Evolutionary conservation across 2,888 invertebrate species (phyloP).

Genomic region (Pristionchus arcanus): DNA sequence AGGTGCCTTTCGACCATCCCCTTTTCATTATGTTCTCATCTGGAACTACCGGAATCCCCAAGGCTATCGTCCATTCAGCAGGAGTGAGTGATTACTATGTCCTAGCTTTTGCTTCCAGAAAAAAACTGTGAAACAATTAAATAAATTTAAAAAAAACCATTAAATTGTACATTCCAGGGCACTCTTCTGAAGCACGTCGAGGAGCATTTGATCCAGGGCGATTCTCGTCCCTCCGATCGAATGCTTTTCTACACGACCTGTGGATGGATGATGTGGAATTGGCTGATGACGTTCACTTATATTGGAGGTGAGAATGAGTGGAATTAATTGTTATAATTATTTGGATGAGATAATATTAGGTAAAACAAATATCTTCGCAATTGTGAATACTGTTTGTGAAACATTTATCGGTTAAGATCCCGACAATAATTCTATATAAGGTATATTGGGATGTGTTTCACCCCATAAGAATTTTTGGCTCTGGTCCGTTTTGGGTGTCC

Average conservation of each 20-base stretch:
- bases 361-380: too few species aligned
- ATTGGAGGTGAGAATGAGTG: constrained; percentile 80
- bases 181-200: constrained; percentile 83
- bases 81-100: constrained; percentile 80
- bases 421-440: too few species aligned
- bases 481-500: too few species aligned
- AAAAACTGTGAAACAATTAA: too few species aligned
- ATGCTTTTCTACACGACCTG: constrained; percentile 83
- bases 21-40: constrained; percentile 83
- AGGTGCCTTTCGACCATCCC: constrained; percentile 83
- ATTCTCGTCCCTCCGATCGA: constrained; percentile 81
- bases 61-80: constrained; percentile 83
- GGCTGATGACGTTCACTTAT: constrained; percentile 82
- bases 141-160: background rate
- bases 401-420: too few species aligned
- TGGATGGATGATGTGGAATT: constrained; percentile 85
- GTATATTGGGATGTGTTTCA: too few species aligned
- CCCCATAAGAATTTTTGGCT: too few species aligned
- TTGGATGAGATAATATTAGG: too few species aligned
- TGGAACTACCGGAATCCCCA: constrained; percentile 84
- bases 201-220: constrained; percentile 83
- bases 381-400: too few species aligned
- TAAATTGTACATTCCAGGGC: constrained; percentile 80
- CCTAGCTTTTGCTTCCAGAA: too few species aligned
- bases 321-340: too few species aligned